Evolutionary conservation across 1,140 invertebrate genomes (phyloP), one percentile per base, ranked within the genome.

Genomic region (Lepidurus arcticus): DNA sequence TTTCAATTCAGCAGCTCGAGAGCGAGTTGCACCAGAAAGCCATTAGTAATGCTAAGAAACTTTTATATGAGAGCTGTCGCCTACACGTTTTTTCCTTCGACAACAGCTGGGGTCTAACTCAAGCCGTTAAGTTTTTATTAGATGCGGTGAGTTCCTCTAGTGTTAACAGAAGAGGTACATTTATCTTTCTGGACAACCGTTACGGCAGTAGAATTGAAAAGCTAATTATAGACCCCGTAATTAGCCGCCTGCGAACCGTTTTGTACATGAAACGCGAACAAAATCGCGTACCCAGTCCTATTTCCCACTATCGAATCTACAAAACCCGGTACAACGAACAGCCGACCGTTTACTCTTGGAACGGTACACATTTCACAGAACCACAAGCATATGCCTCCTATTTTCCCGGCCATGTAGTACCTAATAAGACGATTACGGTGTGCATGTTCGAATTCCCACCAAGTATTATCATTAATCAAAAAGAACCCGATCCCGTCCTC

Each of bases 101-200:
- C 53, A 65, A 65, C 53, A 65, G 53, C 53, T 65, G 53, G 53
- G 21, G 13, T 21, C 21, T 65, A 65, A 65, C 53, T 4, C 53
- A 65, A 65, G 53, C 53, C 21, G 53, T 16, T 65, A 65, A 13
- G 16, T 65, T 65, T 65, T 65, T 65, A 65, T 65, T 65, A 65
- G 21, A 7, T 7, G 53, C 53, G 6, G 53, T 65, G 53, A 65
- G 53, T n/a, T 65, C n/a, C 21, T 65, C 53, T 7, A 65, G 53
- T 65, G 53, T 65, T 5, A 9, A 65, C 53, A 65, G 53, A 65
- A 13, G 53, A 21, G 53, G 53, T 7, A 65, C n/a, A 13, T 65
- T 65, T 21, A 21, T 65, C 53, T 65, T 65, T 65, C 21, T 65
- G 6, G 53, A 65, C 53, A 21, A 65, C 16, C 53, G 53, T 65